Base-by-base conservation (phyloP, 2,888 invertebrate genomes). In the Ceriagrion tenellum region DNA sequence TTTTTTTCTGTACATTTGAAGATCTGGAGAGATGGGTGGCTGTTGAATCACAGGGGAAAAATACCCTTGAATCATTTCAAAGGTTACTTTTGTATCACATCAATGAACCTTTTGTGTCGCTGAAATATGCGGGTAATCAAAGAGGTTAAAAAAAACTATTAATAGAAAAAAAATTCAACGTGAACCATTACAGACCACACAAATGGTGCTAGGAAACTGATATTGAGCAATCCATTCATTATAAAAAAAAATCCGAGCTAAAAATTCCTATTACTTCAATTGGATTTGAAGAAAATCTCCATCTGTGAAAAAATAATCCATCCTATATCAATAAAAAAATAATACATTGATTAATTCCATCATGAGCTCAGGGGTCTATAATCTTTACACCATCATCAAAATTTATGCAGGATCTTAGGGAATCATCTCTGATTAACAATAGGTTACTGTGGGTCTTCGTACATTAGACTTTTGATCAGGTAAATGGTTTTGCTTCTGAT, bases 1-100 rank as follows among this genome's bases (percentile, higher is more conserved):
- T 47, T 93, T 69, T 63, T 26, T 47, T 40, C 26, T 40, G 47
- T 93, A 93, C 56, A 93, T 93, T 93, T 93, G 74, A 69, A 69
- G 89, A 55, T 55, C 89, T 93, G 74, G 93, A 93, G 23, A 93
- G 20, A 26, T 40, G 47, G 47, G n/a, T 55, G n/a, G 8, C 89
- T 55, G 55, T 89, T 89, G 18, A 89, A 81, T 81, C n/a, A 81
- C 18, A 18, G n/a, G 35, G n/a, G 81, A 26, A 35, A 35, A 81
- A 81, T n/a, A 81, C 35, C 81, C 81, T 35, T 81, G 10, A 4
- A 16, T 35, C n/a, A 81, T 81, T 81, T 81, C 81, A 81, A 56
- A 81, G 35, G n/a, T 69, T 10, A 8, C n/a, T 81, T 81, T 81
- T 13, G 35, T 18, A 81, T 81, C 16, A 81, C 13, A 81, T 35